A percentile compares a stretch with the other conserved stretches of the same genome.
Evolutionary conservation across 1,140 invertebrate species (phyloP).

Genomic region (Ganaspis sp.): DNA sequence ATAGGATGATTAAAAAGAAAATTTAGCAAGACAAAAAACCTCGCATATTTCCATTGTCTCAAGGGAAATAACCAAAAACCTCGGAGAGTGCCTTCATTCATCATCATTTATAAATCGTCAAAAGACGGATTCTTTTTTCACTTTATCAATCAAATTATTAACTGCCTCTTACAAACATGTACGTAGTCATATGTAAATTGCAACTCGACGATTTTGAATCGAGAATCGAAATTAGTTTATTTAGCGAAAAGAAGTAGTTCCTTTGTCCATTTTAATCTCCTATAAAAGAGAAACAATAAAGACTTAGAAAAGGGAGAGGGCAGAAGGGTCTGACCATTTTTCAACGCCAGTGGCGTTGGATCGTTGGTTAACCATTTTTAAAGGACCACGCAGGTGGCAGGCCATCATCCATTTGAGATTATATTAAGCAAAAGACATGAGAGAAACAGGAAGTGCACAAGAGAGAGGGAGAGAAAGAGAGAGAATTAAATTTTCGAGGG

Average conservation of each 20-base stretch:
- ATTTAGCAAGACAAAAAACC: background rate
- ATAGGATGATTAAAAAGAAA: background rate
- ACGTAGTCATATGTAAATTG: too few relatives aligned
- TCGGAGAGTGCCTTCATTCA: background rate
- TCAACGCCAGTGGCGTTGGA: constrained; percentile 53
- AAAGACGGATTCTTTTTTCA: background rate
- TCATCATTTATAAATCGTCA: constrained; percentile 15
- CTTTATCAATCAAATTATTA: constrained; percentile 9
- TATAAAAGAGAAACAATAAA: background rate
- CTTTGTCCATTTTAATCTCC: constrained; percentile 48
- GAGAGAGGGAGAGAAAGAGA: constrained; percentile 20
- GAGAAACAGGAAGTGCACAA: background rate
- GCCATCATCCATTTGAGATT: constrained; percentile 47
- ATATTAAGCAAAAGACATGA: constrained; percentile 52
- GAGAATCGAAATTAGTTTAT: background rate
- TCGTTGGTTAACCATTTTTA: constrained; percentile 68
- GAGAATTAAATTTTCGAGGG: constrained; percentile 60
- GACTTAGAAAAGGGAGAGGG: background rate
- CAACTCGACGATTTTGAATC: too few relatives aligned
- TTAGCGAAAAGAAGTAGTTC: background rate
- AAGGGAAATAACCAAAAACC: background rate
- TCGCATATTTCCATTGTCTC: background rate
- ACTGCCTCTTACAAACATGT: background rate
- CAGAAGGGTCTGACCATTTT: constrained; percentile 59
- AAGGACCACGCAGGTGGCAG: constrained; percentile 64